Evolutionary conservation across 2,113 vertebrate genomes (phyloP), one percentile per base, ranked within the genome.

Genomic region (Dipodomys stephensi): DNA sequence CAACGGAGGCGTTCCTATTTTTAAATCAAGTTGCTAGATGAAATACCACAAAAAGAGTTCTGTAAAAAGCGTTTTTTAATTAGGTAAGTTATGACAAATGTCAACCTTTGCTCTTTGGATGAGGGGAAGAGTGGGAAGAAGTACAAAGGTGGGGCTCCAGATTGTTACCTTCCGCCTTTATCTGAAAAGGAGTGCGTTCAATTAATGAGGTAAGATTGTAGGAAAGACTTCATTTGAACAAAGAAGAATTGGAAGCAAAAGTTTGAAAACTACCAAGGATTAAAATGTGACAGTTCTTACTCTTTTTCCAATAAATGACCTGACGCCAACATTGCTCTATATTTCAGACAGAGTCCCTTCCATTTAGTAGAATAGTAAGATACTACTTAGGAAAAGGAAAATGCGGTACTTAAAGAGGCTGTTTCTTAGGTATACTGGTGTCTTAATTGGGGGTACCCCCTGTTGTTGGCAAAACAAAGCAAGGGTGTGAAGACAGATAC

Each of bases 211-310:
- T 71, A 25, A 71, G 30, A 85, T 30, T 19, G 23, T 78, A 4
- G 57, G 22, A 73, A 68, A 67, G 65, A 77, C 39, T 72, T 90
- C 73, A 87, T 71, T 68, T 53, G 60, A 84, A 76, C 65, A 60
- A 92, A 91, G 39, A 78, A 92, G 23, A 93, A 87, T 30, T 77
- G 64, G 15, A 64, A 72, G 69, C 83, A 92, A 94, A 97, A 94
- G 88, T 96, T 76, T 78, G 67, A 94, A 94, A 95, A 94, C 60
- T n/a, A 86, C 60, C 76, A 91, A 96, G 62, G 72, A 90, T 88
- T 65, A 93, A 96, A 95, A 83, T 87, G 71, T 30, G 44, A 49
- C n/a, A 76, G 35, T 80, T 86, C 6, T 93, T 83, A 92, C 1
- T 90, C n/a, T 92, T 94, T 90, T 82, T 83, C 7, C 71, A 90